Percentiles rank a stretch among this genome's conserved stretches.
phyloP scores from a whole-genome alignment of 1,140 invertebrate genomes.

The Idris sp. region DNA sequence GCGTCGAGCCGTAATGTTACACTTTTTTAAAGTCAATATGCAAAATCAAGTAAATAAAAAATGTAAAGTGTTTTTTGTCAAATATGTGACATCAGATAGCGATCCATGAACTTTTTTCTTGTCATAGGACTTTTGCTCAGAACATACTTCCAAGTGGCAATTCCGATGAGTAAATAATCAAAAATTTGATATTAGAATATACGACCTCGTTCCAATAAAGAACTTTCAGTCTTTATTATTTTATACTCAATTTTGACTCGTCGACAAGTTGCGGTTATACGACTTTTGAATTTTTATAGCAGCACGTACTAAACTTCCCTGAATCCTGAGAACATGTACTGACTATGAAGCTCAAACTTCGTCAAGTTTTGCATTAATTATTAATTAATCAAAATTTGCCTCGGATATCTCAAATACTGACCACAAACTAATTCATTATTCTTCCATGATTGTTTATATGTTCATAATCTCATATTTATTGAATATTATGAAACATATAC shows the following conservation, averaged over 20 bases:
- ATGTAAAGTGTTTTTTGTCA: conserved; percentile 45
- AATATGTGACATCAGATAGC: conserved; percentile 14
- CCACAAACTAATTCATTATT: conserved; percentile 53
- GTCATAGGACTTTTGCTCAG: conserved; percentile 3
- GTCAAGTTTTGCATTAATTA: conserved; percentile 57
- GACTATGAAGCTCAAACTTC: conserved; percentile 47
- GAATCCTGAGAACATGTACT: conserved; percentile 54
- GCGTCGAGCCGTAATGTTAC: conserved; percentile 8
- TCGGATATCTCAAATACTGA: conserved; percentile 48
- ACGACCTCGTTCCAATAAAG: conserved; percentile 32
- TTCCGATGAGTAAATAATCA: conserved; percentile 51
- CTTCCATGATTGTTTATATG: conserved; percentile 52
- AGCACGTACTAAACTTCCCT: conserved; percentile 62
- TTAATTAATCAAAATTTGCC: conserved; percentile 51
- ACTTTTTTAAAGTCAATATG: conserved; percentile 18
- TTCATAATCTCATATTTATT: conserved; percentile 56
- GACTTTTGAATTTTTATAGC: conserved; percentile 63
- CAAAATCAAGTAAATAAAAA: conserved; percentile 31
- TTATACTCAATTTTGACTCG: conserved; percentile 60
- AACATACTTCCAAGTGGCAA: conserved; percentile 30
- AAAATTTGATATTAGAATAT: conserved; percentile 47
- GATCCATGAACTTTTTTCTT: conserved; percentile 45
- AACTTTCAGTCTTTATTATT: conserved; percentile 62
- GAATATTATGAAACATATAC: conserved; percentile 36
- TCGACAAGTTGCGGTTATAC: conserved; percentile 57